These are phyloP conservation scores for Microtus richardsoni DNA, from an alignment of 2,113 vertebrate genomes.

Conservation along the genomic window DNA sequence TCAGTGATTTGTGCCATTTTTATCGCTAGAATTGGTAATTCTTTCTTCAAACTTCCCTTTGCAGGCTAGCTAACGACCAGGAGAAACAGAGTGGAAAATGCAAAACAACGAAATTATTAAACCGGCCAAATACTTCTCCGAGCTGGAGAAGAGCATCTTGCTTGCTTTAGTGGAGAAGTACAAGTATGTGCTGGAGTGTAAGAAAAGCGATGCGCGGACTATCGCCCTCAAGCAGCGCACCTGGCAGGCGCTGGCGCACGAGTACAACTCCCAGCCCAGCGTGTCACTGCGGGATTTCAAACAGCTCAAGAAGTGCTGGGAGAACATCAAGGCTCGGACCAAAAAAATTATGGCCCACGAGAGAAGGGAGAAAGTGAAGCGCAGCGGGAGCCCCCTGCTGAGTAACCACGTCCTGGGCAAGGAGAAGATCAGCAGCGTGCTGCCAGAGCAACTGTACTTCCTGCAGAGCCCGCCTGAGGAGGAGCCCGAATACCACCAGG, in stretches of 20 bases:
- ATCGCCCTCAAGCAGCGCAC: slow-evolving; percentile 91
- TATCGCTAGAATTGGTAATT: slow-evolving; percentile 54
- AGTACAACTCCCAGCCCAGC: slow-evolving; percentile 90
- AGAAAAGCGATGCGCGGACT: slow-evolving; percentile 90
- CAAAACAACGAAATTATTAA: slow-evolving; percentile 92
- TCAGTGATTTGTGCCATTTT: slow-evolving; percentile 52
- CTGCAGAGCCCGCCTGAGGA: slow-evolving; percentile 89
- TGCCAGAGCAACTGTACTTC: slow-evolving; percentile 91
- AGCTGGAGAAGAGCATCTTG: slow-evolving; percentile 91
- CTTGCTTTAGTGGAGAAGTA: slow-evolving; percentile 90
- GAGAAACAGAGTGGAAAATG: slow-evolving; percentile 87
- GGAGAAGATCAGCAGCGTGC: slow-evolving; percentile 89
- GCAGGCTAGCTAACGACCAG: slow-evolving; percentile 82
- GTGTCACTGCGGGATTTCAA: slow-evolving; percentile 91
- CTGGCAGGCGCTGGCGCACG: slow-evolving; percentile 90
- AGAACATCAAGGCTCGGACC: slow-evolving; percentile 92
- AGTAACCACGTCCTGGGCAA: slow-evolving; percentile 87
- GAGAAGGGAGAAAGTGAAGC: slow-evolving; percentile 89
- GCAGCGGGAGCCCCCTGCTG: slow-evolving; percentile 88
- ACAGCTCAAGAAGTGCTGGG: slow-evolving; percentile 92
- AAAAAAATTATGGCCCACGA: slow-evolving; percentile 93
- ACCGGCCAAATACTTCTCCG: slow-evolving; percentile 92
- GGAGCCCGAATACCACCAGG: slow-evolving; percentile 88
- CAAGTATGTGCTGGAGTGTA: slow-evolving; percentile 90
- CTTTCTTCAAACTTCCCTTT: slow-evolving; percentile 75